phyloP scores from a whole-genome alignment of 2,113 vertebrate genomes.

The Psilopsiagon aurifrons region DNA sequence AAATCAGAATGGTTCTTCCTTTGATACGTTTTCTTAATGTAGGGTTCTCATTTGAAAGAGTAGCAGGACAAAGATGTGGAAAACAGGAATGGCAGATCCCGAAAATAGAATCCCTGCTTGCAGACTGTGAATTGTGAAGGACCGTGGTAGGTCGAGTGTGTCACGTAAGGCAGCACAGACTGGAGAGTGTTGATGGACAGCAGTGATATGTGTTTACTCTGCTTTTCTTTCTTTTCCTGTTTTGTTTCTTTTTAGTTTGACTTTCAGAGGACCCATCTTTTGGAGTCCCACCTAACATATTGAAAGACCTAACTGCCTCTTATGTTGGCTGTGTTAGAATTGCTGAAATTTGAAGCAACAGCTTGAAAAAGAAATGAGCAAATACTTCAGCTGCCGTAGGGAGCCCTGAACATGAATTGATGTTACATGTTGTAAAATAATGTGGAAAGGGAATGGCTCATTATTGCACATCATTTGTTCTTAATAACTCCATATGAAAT shows the following conservation, averaged over 20 bases:
- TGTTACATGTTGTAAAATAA: constrained; percentile 56
- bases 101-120: neutral
- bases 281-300: neutral
- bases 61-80: neutral
- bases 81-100: neutral
- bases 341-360: constrained; percentile 38
- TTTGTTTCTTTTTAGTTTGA: neutral
- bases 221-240: neutral
- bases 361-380: constrained; percentile 47
- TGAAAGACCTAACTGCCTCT: neutral
- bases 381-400: constrained; percentile 19
- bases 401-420: constrained; percentile 45
- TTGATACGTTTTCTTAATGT: neutral
- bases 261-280: neutral
- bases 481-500: constrained; percentile 59
- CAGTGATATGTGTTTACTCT: neutral
- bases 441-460: constrained; percentile 51
- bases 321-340: constrained; percentile 4
- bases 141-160: neutral
- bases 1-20: neutral
- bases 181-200: neutral
- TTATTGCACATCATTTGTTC: constrained; percentile 54
- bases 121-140: neutral
- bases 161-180: neutral
- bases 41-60: neutral